phyloP scores from a whole-genome alignment of 1,140 invertebrate species.

The Aricia agestis region DNA sequence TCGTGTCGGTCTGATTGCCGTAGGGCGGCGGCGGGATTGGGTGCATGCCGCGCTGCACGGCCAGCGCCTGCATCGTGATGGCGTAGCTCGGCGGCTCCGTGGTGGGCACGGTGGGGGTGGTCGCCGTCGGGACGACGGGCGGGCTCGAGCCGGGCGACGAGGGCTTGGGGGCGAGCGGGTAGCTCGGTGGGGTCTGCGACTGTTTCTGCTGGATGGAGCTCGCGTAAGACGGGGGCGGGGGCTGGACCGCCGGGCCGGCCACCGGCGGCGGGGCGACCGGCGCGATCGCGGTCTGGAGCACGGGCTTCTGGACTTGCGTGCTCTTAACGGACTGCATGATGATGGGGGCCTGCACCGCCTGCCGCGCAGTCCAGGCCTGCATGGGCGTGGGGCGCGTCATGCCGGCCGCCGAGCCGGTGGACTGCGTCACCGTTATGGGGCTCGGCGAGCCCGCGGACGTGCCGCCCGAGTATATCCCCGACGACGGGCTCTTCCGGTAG shows the following conservation, averaged over 20 bases:
- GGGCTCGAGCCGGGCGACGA: constrained; percentile 77
- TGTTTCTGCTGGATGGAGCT: constrained; percentile 87
- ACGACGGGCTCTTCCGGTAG: constrained; percentile 86
- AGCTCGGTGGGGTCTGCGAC: constrained; percentile 72
- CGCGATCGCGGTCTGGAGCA: constrained; percentile 94
- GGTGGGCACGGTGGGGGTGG: constrained; percentile 83
- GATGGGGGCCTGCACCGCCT: constrained; percentile 92
- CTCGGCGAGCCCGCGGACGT: constrained; percentile 88
- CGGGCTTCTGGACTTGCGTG: constrained; percentile 95
- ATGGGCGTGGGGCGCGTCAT: constrained; percentile 85
- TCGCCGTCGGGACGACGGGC: constrained; percentile 62
- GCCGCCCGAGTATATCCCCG: constrained; percentile 87
- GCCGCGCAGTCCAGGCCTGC: constrained; percentile 86
- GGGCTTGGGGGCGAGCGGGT: constrained; percentile 75
- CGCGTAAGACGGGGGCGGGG: constrained; percentile 87
- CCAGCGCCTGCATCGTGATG: constrained; percentile 91
- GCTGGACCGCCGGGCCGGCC: constrained; percentile 75
- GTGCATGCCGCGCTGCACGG: constrained; percentile 79
- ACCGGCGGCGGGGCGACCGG: constrained; percentile 84
- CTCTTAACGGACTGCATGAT: constrained; percentile 98
- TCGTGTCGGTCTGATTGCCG: constrained; percentile 73
- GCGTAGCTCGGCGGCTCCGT: constrained; percentile 94
- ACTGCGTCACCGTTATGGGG: constrained; percentile 83
- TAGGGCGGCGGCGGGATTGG: constrained; percentile 84
- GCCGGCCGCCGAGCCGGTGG: constrained; percentile 76